Base-by-base conservation (phyloP, 2,888 invertebrate genomes). In the Biston betularia region DNA sequence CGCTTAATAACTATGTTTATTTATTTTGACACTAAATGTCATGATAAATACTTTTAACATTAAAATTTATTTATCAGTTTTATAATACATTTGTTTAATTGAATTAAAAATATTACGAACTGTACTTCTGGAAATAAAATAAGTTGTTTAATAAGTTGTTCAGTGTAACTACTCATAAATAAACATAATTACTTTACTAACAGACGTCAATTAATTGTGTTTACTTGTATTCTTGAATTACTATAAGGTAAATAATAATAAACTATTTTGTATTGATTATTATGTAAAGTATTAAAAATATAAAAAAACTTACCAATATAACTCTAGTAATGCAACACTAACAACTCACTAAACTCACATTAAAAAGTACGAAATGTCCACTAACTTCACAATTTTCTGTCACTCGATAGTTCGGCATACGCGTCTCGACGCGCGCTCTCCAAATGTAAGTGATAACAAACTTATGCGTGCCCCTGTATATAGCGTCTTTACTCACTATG, bases 331-430 rank as follows among this genome's bases (percentile, higher is more conserved):
- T 12, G 24, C 11, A 44, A 38, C 40, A n/a, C 33, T n/a, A 24
- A 24, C 38, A 54, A 59, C 44, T 12, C 38, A 52, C 45, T 14
- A 62, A 63, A 45, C 45, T 7, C 14, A 15, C 49, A 14, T 34
- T 4, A 11, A n/a, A 7, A 45, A 12, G n/a, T 9, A 44, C 14
- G 42, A 14, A 46, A 52, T 45, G 49, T 33, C 42, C 66, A 66
- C 62, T 62, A 66, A 66, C 66, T 66, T 62, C 66, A 66, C 66
- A n/a, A 9, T 12, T 10, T n/a, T 45, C 45, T 38, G 53, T 53
- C 48, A 59, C 57, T 44, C 38, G 8, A 42, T 33, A 58, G 40
- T 57, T 65, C 44, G 46, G 61, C 62, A 57, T 34, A 62, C 66
- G 66, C 66, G 53, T 40, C 12, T 15, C 4, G 52, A 33, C 62